Evolutionary conservation across 2,888 invertebrate genomes (phyloP), one percentile per base, ranked within the genome.

Genomic region (Adineta ricciae): DNA sequence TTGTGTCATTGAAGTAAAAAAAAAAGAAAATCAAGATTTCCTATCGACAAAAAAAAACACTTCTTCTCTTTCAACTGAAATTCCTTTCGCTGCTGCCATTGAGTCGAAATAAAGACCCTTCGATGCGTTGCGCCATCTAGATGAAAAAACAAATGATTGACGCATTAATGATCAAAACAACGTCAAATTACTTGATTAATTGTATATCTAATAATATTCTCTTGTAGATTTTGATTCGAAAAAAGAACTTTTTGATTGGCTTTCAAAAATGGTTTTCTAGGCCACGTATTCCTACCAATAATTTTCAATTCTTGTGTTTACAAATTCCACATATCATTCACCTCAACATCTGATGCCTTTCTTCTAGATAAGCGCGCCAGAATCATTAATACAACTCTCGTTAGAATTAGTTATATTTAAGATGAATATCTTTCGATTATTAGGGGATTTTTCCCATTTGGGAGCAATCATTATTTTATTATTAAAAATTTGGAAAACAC

Each of bases 381-480:
- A 27, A 64, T 64, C 16, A 11, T 32, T 32, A 14, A 14, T 16
- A 9, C 27, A 56, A 27, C n/a, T 56, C n/a, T 8, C 9, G 5
- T 0, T 54, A 54, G 21, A 56, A 27, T 56, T 49, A 49, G 8
- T 9, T 14, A 16, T 32, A 32, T 64, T 64, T 64, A 64, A 64
- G 32, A 99, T 99, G 98, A 99, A 99, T 93, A 94, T 98, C 92
- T 99, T 99, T 92, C 94, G 98, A 91, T 93, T 99, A 89, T 93
- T 94, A 89, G 99, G 97, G 90, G 99, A 99, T 92, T 92, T 97
- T 90, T 95, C 97, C 91, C 99, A 99, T 93, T 94, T 99, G 88
- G 92, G 97, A 91, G 98, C 98, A 88, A 96, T 99, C 89, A 94
- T 97, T 89, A 93, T 99, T 90, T 93, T 99, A 88, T 92, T 99